Percentiles rank a stretch among this genome's conserved stretches.
Conservation (phyloP, 2,113 vertebrate genomes). For the Hippocampus abdominalis region DNA sequence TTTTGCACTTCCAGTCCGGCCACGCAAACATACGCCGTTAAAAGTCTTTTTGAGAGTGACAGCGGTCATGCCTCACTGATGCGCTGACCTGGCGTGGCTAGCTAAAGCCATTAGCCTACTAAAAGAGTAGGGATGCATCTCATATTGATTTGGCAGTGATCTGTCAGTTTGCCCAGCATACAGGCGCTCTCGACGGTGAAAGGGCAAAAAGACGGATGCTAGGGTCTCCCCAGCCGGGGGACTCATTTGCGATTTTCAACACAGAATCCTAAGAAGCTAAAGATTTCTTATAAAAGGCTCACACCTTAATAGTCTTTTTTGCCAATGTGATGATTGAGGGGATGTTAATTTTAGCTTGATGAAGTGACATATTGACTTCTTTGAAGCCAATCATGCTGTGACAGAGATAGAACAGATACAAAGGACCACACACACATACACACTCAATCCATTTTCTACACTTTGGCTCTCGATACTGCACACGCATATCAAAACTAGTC, state of each 20-base stretch:
- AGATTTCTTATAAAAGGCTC: background rate
- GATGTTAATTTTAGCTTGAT: constrained; percentile 4
- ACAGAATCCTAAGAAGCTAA: constrained; percentile 11
- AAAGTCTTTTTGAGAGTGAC: constrained; percentile 21
- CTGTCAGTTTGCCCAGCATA: constrained; percentile 32
- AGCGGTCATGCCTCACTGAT: constrained; percentile 16
- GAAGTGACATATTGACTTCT: constrained; percentile 7
- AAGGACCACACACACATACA: constrained; percentile 1
- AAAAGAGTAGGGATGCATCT: constrained; percentile 40
- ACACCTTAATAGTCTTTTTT: background rate
- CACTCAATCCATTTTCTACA: constrained; percentile 14
- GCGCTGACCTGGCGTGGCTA: constrained; percentile 32
- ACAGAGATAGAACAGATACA: background rate
- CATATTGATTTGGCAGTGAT: constrained; percentile 41
- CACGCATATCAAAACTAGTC: background rate
- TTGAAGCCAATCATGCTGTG: constrained; percentile 12
- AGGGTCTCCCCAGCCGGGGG: background rate
- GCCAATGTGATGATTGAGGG: background rate
- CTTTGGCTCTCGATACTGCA: constrained; percentile 2
- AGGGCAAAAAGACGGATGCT: background rate
- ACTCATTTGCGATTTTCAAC: constrained; percentile 9
- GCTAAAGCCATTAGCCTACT: constrained; percentile 46
- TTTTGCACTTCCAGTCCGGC: background rate
- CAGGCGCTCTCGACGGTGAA: constrained; percentile 5
- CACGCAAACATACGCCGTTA: background rate